Base-by-base conservation (phyloP, 2,113 vertebrate species). In the Plestiodon gilberti region DNA sequence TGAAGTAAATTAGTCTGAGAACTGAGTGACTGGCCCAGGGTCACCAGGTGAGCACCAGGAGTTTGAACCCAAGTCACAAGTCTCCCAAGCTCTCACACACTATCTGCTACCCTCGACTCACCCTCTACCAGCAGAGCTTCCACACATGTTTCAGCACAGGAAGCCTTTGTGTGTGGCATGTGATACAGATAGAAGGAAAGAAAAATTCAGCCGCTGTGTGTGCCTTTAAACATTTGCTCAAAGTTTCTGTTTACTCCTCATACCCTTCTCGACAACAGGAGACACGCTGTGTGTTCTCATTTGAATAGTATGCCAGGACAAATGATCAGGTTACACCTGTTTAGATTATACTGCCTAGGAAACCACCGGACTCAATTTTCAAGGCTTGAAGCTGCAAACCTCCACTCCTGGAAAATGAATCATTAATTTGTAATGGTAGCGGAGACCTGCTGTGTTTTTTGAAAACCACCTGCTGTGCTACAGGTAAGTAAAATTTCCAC, bases 291-390 rank as follows among this genome's bases (percentile, higher is more conserved):
- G 25, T 82, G 55, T 86, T 91, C 71, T 88, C 52, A 79, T 91
- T 84, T 89, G 92, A 91, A 65, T 88, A 82, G 78, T 78, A 85
- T 89, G 90, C 69, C 85, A 87, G 89, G 92, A 92, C 83, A 89
- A 88, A 59, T 4, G 92, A 94, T 97, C 93, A 85, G 92, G 94
- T 96, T 96, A 94, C 95, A 93, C 89, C 90, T 57, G 30, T 91
- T 94, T 87, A 23, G 85, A 86, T 95, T 91, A n/a, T 15, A 87
- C 93, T 95, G 48, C 95, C 94, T 92, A 94, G 93, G 96, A 96
- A 94, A 96, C 61, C 0, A 89, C 59, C 73, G 62, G 88, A 82
- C 92, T 91, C 86, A 79, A 76, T 93, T 94, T 94, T 61, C 83
- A 82, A 88, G 77, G 81, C 89, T 93, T 88, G 78, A 89, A 84